Conservation (phyloP, 2,797 vertebrate genomes). For the Luscinia megarhynchos region DNA sequence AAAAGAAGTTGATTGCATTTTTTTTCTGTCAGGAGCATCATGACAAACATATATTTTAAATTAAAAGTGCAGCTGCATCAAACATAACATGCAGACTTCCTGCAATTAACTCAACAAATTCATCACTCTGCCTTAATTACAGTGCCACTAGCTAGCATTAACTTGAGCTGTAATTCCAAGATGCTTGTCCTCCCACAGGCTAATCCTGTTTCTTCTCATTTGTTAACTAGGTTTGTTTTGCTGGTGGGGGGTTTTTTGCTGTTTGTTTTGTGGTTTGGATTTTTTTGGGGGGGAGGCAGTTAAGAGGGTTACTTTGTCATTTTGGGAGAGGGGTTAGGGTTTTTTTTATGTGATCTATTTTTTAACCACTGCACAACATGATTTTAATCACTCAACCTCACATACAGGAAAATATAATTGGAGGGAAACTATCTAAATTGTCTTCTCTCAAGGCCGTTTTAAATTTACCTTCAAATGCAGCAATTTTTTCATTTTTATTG, state of each 20-base stretch:
- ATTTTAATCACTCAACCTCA: not conserved
- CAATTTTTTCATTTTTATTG: not conserved
- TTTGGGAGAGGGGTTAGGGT: rapidly evolving
- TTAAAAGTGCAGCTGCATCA: not conserved
- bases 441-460: not conserved
- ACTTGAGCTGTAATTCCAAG: not conserved
- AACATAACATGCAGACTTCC: not conserved
- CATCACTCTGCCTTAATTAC: not conserved
- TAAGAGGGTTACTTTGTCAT: not conserved
- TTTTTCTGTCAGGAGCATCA: not conserved
- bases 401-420: not conserved
- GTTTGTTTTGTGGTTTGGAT: not conserved
- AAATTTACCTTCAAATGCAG: not conserved
- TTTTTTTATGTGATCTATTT: not conserved
- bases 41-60: not conserved
- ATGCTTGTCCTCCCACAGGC: not conserved
- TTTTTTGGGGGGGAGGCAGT: rapidly evolving
- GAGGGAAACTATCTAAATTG: not conserved
- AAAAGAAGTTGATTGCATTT: not conserved
- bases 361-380: not conserved
- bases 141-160: not conserved
- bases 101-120: not conserved
- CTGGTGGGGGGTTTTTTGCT: too few species aligned
- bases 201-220: not conserved
- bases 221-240: not conserved